A percentile compares a stretch with the other conserved stretches of the same genome.
Conservation (phyloP, 2,888 invertebrate genomes). For the Cerceris ruficornis region DNA sequence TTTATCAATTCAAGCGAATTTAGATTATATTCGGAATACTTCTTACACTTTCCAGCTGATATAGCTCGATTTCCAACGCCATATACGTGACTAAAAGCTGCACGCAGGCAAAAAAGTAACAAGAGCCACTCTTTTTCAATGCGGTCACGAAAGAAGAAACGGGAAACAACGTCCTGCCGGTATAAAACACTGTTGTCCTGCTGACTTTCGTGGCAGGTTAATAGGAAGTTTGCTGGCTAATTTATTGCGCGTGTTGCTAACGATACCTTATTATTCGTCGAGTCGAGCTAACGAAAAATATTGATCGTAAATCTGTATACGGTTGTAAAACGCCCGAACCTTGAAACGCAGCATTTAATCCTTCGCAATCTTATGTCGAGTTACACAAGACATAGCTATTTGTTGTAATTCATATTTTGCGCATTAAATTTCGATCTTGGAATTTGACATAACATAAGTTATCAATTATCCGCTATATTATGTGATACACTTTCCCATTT, state of each 20-base stretch:
- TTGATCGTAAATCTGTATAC: too few species aligned
- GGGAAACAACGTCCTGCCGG: slow-evolving; percentile 1
- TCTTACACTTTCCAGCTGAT: too few species aligned
- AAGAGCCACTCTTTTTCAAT: slow-evolving; percentile 17
- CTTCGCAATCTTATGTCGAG: too few species aligned
- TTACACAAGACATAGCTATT: too few species aligned
- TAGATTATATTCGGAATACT: too few species aligned
- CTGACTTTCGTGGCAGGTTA: slow-evolving; percentile 23
- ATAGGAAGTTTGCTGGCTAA: slow-evolving; percentile 7
- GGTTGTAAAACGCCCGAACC: background rate
- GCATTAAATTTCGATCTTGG: too few species aligned
- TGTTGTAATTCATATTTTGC: too few species aligned
- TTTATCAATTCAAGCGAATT: too few species aligned
- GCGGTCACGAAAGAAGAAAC: slow-evolving; percentile 18
- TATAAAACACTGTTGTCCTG: slow-evolving; percentile 17
- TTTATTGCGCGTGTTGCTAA: background rate
- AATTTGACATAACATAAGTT: too few species aligned
- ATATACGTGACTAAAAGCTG: background rate
- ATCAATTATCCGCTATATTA: too few species aligned
- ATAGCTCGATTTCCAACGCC: too few species aligned
- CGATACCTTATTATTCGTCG: background rate
- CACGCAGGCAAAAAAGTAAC: slow-evolving; percentile 21
- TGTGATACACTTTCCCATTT: too few species aligned
- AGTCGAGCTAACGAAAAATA: background rate
- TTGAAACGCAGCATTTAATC: background rate